These are phyloP conservation scores for Corydoras maculifer DNA, from an alignment of 2,113 vertebrate genomes.

Conservation along the genomic window DNA sequence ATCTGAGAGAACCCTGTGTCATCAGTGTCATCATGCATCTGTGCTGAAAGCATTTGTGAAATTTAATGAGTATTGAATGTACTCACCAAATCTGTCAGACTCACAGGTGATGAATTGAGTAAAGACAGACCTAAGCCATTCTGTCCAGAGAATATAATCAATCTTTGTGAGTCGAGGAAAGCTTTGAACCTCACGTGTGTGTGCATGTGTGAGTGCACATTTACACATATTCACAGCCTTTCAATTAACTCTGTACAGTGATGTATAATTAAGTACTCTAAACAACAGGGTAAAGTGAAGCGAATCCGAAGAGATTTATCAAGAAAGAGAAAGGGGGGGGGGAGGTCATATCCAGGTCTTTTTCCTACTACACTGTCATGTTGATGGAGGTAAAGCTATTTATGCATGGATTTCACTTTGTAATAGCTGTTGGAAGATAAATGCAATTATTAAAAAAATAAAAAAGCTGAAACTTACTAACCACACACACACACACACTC, in stretches of 20 bases:
- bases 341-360: not conserved
- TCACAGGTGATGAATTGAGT: no score
- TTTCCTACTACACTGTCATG: not conserved
- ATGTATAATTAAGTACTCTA: conserved; percentile 43
- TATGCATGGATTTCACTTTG: not conserved
- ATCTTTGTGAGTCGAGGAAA: conserved; percentile 18
- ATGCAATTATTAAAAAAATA: not conserved
- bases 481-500: no score
- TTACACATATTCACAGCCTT: conserved; percentile 19
- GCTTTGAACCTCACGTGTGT: conserved; percentile 25
- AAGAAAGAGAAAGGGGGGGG: conserved; percentile 3
- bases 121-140: no score
- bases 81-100: no score
- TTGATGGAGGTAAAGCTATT: not conserved
- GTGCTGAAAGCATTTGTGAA: no score
- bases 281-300: conserved; percentile 43
- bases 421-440: not conserved
- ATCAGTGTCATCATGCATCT: no score
- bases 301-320: conserved; percentile 2
- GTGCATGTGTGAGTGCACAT: conserved; percentile 3
- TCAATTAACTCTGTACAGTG: conserved; percentile 28
- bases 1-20: no score
- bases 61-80: no score
- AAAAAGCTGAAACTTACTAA: no score
- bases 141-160: not conserved